phyloP scores from a whole-genome alignment of 2,797 vertebrate species.

The Odontamblyopus rebecca region DNA sequence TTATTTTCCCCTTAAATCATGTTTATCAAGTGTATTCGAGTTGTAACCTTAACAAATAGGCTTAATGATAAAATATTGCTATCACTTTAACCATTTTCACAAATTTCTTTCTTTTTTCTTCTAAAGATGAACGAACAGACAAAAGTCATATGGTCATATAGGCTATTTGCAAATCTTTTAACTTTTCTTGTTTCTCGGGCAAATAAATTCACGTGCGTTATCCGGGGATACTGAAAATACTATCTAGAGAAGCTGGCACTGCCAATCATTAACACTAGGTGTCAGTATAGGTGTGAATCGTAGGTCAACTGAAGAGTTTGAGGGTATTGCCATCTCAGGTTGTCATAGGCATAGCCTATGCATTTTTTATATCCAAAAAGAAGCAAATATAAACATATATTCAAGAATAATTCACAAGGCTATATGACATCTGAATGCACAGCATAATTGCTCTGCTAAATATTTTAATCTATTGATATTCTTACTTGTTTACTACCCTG shows the following conservation, averaged over 20 bases:
- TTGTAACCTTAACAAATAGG: not conserved
- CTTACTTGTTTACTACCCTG: not conserved
- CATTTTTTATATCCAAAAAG: not conserved
- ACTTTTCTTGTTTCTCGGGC: not conserved
- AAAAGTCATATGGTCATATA: not conserved
- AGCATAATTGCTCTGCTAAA: not conserved
- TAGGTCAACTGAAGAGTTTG: not conserved
- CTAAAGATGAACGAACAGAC: not conserved
- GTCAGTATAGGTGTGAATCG: constrained; percentile 1
- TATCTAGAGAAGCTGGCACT: not conserved
- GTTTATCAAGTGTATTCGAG: not conserved
- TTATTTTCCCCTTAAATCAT: no score
- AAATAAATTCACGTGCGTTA: not conserved
- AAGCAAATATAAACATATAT: not conserved
- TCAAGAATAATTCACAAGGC: not conserved
- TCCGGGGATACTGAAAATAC: no score
- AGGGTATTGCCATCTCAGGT: not conserved
- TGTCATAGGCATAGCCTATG: not conserved
- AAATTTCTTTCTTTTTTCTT: not conserved
- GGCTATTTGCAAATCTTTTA: not conserved
- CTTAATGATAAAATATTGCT: not conserved
- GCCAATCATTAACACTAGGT: not conserved
- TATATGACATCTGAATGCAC: not conserved
- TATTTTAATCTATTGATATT: not conserved
- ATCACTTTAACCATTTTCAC: not conserved